Conservation (phyloP, 2,113 vertebrate species). For the Heliornis fulica region DNA sequence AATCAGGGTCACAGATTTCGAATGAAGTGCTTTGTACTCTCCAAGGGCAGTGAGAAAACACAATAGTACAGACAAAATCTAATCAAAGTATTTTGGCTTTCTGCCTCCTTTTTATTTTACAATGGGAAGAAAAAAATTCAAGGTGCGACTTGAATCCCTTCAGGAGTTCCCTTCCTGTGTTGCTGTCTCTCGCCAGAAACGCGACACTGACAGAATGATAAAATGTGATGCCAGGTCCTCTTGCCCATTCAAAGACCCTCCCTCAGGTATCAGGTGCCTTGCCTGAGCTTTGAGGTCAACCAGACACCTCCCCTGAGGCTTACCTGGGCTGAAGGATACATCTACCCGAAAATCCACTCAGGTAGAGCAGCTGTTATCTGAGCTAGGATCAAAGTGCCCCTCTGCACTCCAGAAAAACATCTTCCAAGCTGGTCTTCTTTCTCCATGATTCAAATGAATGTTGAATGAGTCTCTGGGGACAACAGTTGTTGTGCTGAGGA, state of each 20-base stretch:
- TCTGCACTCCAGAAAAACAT: constrained; percentile 78
- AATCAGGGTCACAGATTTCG: constrained; percentile 64
- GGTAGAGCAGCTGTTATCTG: constrained; percentile 87
- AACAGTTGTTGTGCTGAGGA: constrained; percentile 78
- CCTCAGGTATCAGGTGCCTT: constrained; percentile 87
- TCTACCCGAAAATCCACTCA: constrained; percentile 75
- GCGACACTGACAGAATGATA: constrained; percentile 80
- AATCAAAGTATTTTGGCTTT: constrained; percentile 73
- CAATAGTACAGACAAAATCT: constrained; percentile 69
- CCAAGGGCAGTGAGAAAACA: constrained; percentile 68
- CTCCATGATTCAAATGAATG: constrained; percentile 80
- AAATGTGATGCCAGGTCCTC: constrained; percentile 76
- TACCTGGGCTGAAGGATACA: constrained; percentile 78
- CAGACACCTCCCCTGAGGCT: constrained; percentile 88
- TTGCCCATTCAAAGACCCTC: constrained; percentile 86
- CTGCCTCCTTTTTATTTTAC: constrained; percentile 73
- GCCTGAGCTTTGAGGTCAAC: constrained; percentile 87
- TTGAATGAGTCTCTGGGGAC: constrained; percentile 80
- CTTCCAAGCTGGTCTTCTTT: constrained; percentile 77
- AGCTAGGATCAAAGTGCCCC: constrained; percentile 88
- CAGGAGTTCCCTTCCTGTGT: constrained; percentile 70
- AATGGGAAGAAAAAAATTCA: constrained; percentile 61
- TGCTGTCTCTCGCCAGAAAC: constrained; percentile 65
- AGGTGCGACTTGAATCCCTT: constrained; percentile 72
- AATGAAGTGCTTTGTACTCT: constrained; percentile 57